Base-by-base conservation (phyloP, 2,888 invertebrate species). In the Ochlodes sylvanus region DNA sequence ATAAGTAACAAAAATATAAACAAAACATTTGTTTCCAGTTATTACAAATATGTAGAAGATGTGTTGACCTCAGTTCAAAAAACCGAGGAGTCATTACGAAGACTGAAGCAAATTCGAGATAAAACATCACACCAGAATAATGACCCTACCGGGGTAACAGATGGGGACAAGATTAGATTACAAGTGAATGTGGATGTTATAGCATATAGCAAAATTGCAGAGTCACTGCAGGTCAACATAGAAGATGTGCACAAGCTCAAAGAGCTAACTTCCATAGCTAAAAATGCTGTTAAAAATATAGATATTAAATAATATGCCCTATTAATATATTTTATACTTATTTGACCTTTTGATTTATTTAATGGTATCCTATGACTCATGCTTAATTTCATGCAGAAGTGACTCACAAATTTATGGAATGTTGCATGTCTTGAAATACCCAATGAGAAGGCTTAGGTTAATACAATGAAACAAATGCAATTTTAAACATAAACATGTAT, bases 101-200 rank as follows among this genome's bases (percentile, higher is more conserved):
- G 98, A 77, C 93, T 99, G 82, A 98, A 98, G 88, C 96, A 97
- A 87, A 96, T 96, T 19, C 94, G 97, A 72, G 96, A 97, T 69
- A 94, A 94, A 80, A 80, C 83, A 57, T 79, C 86, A 69, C 84
- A 83, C 34, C 89, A 86, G 84, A 88, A 87, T 66, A 90, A 84
- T 68, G 95, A 94, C 71, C 90, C 83, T 72, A 94, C 94, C 56
- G 95, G 95, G n/a, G 90, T 95, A 72, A 96, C 95, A 32, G 99
- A 99, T 82, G 99, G 99, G 83, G 98, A 98, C 83, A 99, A 99
- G 91, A 99, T 99, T 81, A 94, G 98, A 55, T 94, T 97, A 69
- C 99, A 99, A 85, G 94, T 99, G 41, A 95, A 96, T 75, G 95
- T 98, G 19, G 99, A 99, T 89, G 97, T 98, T 0, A 94, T 94